A percentile compares a stretch with the other conserved stretches of the same genome.
These are phyloP conservation scores for Siphonodentalium dalli DNA, from an alignment of 2,888 invertebrate species.

Conservation along the genomic window DNA sequence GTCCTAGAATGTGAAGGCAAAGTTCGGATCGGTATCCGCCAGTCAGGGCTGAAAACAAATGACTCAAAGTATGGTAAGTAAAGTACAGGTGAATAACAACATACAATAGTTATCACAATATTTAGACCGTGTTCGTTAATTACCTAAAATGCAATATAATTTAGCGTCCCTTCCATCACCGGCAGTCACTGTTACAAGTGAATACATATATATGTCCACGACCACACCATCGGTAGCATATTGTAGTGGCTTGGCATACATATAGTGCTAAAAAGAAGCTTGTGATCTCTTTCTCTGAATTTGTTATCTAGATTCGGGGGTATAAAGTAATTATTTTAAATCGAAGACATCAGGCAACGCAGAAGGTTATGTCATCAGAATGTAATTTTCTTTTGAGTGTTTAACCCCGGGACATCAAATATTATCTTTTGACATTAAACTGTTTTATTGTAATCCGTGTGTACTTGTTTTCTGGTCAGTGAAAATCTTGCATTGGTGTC, in stretches of 20 bases:
- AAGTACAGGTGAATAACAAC: too few relatives aligned
- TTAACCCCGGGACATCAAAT: too few relatives aligned
- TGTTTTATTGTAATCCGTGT: too few relatives aligned
- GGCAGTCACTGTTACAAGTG: not conserved
- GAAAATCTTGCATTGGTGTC: too few relatives aligned
- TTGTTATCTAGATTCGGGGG: too few relatives aligned
- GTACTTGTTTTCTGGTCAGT: too few relatives aligned
- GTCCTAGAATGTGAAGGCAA: constrained; percentile 69
- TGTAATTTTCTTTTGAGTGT: too few relatives aligned
- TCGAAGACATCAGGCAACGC: too few relatives aligned
- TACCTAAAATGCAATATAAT: constrained; percentile 10
- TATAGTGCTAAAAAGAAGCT: not conserved
- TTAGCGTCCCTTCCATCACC: not conserved
- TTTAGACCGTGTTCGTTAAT: not conserved
- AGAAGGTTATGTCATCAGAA: too few relatives aligned
- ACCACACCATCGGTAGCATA: not conserved
- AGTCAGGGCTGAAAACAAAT: constrained; percentile 66
- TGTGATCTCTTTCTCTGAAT: too few relatives aligned
- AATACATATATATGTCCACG: not conserved
- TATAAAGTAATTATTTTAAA: not conserved
- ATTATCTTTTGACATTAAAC: too few relatives aligned
- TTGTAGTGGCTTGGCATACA: not conserved
- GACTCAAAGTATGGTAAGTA: constrained; percentile 66
- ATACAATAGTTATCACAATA: too few relatives aligned
- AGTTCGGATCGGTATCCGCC: constrained; percentile 66